A percentile compares a stretch with the other conserved stretches of the same genome.
Evolutionary conservation across 2,888 invertebrate genomes (phyloP).

Genomic region (Drosophila aldrichi): DNA sequence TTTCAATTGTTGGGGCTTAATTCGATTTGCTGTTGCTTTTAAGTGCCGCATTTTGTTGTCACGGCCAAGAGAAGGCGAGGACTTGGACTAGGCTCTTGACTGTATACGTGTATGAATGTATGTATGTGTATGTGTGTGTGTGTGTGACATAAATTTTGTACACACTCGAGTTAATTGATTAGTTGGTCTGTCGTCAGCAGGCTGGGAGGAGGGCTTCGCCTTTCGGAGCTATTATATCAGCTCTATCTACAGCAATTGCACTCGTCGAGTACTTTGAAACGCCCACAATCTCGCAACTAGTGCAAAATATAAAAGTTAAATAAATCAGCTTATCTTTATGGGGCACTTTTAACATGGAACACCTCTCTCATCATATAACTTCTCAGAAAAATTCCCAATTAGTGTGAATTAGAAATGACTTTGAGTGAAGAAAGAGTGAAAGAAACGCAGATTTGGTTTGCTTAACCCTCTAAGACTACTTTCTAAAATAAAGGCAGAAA

Average conservation of each 20-base stretch:
- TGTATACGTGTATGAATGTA: background rate
- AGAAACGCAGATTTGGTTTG: no score
- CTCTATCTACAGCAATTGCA: conserved; percentile 10
- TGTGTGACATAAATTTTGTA: conserved; percentile 40
- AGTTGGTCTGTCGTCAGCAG: conserved; percentile 49
- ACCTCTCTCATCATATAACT: conserved; percentile 16
- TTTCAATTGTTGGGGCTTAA: conserved; percentile 66
- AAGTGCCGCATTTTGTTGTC: conserved; percentile 48
- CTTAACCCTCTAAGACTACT: no score
- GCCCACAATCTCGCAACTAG: conserved; percentile 28
- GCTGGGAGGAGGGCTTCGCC: conserved; percentile 31
- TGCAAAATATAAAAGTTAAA: conserved; percentile 15
- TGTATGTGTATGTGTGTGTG: conserved; percentile 8
- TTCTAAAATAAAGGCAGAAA: no score
- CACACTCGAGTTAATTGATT: conserved; percentile 75
- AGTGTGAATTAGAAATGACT: background rate
- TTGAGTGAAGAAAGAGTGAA: background rate
- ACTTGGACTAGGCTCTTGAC: background rate
- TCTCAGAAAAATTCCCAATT: conserved; percentile 2
- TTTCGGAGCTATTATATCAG: conserved; percentile 14
- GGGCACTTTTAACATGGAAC: conserved; percentile 21
- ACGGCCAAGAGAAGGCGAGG: conserved; percentile 35
- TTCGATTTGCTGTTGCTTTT: conserved; percentile 66
- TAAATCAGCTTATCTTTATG: conserved; percentile 49
- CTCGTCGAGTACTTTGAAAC: conserved; percentile 20